These are phyloP conservation scores for Macrophya alboannulata DNA, from an alignment of 2,888 invertebrate genomes.

Conservation along the genomic window DNA sequence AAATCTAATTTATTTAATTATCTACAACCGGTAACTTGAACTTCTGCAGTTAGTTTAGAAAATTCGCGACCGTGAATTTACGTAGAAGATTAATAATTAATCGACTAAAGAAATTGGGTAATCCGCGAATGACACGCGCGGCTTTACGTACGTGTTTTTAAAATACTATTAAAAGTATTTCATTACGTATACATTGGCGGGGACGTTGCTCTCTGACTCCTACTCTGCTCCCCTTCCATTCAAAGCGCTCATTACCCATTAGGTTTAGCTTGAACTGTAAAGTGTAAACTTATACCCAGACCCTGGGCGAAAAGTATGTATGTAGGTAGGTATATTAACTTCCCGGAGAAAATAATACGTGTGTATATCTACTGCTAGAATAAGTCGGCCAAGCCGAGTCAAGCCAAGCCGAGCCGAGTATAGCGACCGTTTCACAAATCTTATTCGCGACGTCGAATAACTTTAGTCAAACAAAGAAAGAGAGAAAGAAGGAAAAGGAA, in stretches of 20 bases:
- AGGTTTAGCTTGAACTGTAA: slow-evolving; percentile 20
- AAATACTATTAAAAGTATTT: slow-evolving; percentile 48
- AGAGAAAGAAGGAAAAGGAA: not conserved
- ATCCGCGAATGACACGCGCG: not conserved
- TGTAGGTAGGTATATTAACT: slow-evolving; percentile 4
- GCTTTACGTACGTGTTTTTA: slow-evolving; percentile 6
- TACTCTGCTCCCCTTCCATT: slow-evolving; percentile 44
- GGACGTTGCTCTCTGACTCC: slow-evolving; percentile 55
- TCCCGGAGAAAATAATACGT: not conserved
- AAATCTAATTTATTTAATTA: not conserved
- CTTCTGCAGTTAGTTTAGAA: not conserved
- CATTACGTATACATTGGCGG: slow-evolving; percentile 47
- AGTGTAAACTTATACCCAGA: slow-evolving; percentile 23
- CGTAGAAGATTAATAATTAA: not conserved
- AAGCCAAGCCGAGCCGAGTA: not conserved
- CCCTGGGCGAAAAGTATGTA: slow-evolving; percentile 16
- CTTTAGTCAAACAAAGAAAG: slow-evolving; percentile 41
- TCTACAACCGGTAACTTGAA: not conserved
- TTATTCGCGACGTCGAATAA: slow-evolving; percentile 43
- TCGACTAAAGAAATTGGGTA: not conserved
- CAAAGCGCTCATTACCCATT: slow-evolving; percentile 50
- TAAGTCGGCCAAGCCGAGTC: slow-evolving; percentile 21
- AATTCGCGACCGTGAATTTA: not conserved
- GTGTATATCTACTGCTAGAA: slow-evolving; percentile 15
- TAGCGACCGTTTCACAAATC: slow-evolving; percentile 41